Evolutionary conservation across 2,888 invertebrate species (phyloP).

Genomic region (Stomorhina lunata): DNA sequence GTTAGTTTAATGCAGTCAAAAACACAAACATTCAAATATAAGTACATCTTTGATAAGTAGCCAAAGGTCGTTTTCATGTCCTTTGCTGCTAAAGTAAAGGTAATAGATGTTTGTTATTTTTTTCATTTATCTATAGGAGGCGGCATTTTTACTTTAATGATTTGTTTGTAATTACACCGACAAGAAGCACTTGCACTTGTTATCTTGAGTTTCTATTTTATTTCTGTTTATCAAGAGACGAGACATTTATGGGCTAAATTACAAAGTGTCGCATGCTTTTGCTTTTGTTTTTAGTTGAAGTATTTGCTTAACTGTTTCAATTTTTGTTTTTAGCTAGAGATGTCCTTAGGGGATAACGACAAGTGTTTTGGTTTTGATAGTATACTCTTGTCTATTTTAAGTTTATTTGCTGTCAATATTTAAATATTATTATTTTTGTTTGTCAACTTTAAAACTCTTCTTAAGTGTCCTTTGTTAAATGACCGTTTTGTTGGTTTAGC

Average conservation of each 20-base stretch:
- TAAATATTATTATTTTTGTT: conserved; percentile 58
- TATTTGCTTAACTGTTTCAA: conserved; percentile 22
- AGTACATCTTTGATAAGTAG: not conserved
- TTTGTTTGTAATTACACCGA: conserved; percentile 44
- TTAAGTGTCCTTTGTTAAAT: not conserved
- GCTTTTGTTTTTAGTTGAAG: conserved; percentile 5
- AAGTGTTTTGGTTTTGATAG: not conserved
- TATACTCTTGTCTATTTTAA: not conserved
- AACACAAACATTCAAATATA: not conserved
- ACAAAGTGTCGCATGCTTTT: conserved; percentile 54
- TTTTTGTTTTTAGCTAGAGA: not conserved
- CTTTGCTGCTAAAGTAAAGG: too few relatives aligned
- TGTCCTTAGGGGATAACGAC: conserved; percentile 9
- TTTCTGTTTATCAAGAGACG: conserved; percentile 45
- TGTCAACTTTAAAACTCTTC: conserved; percentile 40
- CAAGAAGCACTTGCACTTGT: conserved; percentile 59
- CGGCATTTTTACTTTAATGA: conserved; percentile 58
- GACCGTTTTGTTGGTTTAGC: conserved; percentile 30
- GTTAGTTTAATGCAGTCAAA: not conserved
- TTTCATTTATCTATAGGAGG: not conserved
- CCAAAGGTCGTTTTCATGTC: not conserved
- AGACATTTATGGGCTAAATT: conserved; percentile 36
- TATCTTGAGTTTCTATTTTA: conserved; percentile 1
- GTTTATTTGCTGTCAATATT: conserved; percentile 43
- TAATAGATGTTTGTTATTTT: not conserved